Evolutionary conservation across 2,113 vertebrate species (phyloP).

Genomic region (Macquaria australasica): DNA sequence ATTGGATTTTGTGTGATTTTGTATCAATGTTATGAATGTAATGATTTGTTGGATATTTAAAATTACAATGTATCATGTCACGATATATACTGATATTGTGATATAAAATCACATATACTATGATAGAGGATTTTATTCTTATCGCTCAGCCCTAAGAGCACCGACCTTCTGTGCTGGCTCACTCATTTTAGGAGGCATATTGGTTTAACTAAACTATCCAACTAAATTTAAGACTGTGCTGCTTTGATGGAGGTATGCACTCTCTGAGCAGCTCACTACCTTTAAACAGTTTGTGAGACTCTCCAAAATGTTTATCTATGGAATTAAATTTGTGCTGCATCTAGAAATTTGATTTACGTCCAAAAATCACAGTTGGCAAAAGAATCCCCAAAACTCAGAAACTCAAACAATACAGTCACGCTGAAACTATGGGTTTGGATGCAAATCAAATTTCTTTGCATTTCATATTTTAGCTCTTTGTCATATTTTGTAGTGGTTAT

Average conservation of each 20-base stretch:
- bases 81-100: too few relatives aligned
- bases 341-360: background rate
- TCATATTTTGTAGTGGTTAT: too few relatives aligned
- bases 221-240: background rate
- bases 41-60: background rate
- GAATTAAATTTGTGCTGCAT: background rate
- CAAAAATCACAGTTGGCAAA: constrained; percentile 8
- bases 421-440: background rate
- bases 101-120: too few relatives aligned
- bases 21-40: background rate
- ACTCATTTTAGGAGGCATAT: too few relatives aligned
- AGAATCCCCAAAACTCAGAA: background rate
- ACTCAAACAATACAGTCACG: background rate
- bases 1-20: background rate
- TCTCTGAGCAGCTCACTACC: background rate
- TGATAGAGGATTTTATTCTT: too few relatives aligned
- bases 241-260: background rate
- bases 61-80: too few relatives aligned
- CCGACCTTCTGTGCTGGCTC: too few relatives aligned
- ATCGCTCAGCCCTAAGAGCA: too few relatives aligned
- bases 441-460: background rate
- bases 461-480: background rate
- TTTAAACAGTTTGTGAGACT: background rate
- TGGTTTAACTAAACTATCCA: too few relatives aligned
- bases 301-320: background rate